These are phyloP conservation scores for Mnemiopsis leidyi DNA, from an alignment of 37 sponge, comb jelly and placozoan species.

Conservation along the genomic window DNA sequence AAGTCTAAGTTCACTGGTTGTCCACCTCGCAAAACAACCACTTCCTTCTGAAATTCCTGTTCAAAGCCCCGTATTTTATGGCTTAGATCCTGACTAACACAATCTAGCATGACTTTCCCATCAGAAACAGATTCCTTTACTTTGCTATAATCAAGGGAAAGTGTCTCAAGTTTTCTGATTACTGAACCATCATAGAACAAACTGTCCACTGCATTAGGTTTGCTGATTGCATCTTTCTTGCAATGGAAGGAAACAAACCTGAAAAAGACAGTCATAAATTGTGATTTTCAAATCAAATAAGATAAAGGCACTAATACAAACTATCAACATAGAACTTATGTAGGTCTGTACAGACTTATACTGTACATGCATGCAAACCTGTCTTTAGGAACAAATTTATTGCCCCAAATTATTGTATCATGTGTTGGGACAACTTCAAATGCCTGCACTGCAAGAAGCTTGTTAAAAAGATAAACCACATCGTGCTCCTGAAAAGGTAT, in stretches of 20 bases:
- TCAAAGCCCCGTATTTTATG: neutral
- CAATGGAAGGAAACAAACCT: slow-evolving; percentile 22
- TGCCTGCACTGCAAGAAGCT: slow-evolving; percentile 36
- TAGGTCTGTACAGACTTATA: too few relatives aligned
- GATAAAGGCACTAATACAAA: too few relatives aligned
- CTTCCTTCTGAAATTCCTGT: slow-evolving; percentile 29
- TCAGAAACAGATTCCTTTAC: slow-evolving; percentile 46
- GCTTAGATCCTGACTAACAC: slow-evolving; percentile 3
- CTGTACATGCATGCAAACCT: slow-evolving; percentile 33
- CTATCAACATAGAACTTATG: too few relatives aligned
- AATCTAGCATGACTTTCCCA: neutral
- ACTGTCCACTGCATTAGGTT: slow-evolving; percentile 9
- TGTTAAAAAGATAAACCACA: slow-evolving; percentile 62
- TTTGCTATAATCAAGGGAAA: slow-evolving; percentile 15
- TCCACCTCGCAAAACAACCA: neutral
- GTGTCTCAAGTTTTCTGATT: slow-evolving; percentile 15
- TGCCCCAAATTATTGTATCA: slow-evolving; percentile 35
- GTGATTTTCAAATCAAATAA: too few relatives aligned
- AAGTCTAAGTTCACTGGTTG: neutral
- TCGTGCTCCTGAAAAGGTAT: slow-evolving; percentile 38
- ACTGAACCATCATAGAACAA: slow-evolving; percentile 54
- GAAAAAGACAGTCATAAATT: neutral
- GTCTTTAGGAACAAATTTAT: slow-evolving; percentile 20
- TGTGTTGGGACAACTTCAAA: slow-evolving; percentile 52
- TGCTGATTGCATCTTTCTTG: slow-evolving; percentile 25